Evolutionary conservation across 2,888 invertebrate species (phyloP).

Genomic region (Galerucella calmariensis): DNA sequence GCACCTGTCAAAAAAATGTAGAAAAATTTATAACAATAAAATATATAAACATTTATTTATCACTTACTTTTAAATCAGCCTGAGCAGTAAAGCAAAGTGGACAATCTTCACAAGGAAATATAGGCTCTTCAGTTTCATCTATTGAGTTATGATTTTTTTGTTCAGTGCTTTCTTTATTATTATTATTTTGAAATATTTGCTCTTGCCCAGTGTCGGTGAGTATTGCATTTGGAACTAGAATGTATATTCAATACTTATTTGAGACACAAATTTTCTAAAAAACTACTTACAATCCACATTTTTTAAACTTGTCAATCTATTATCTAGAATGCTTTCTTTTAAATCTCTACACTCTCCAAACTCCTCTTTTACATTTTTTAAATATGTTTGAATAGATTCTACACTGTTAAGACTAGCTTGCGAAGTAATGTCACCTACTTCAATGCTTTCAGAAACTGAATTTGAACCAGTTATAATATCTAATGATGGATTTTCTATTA

Average conservation of each 20-base stretch:
- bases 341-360: slow-evolving; percentile 13
- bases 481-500: slow-evolving; percentile 12
- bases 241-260: background rate
- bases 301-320: background rate
- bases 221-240: slow-evolving; percentile 28
- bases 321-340: background rate
- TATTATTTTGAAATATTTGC: slow-evolving; percentile 18
- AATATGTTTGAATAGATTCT: slow-evolving; percentile 18
- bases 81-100: slow-evolving; percentile 60
- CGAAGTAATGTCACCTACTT: background rate
- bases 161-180: slow-evolving; percentile 32
- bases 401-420: slow-evolving; percentile 9
- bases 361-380: slow-evolving; percentile 8
- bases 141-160: slow-evolving; percentile 45
- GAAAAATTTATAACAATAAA: background rate
- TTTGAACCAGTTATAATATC: slow-evolving; percentile 9
- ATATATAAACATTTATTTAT: background rate
- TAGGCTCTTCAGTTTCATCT: slow-evolving; percentile 62
- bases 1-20: slow-evolving; percentile 30
- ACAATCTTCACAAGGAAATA: slow-evolving; percentile 63
- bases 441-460: slow-evolving; percentile 5
- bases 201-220: slow-evolving; percentile 35
- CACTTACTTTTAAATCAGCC: slow-evolving; percentile 59
- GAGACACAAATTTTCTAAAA: background rate
- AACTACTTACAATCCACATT: slow-evolving; percentile 12